phyloP scores from a whole-genome alignment of 2,888 invertebrate genomes.

The Hydrotaea diabolus region DNA sequence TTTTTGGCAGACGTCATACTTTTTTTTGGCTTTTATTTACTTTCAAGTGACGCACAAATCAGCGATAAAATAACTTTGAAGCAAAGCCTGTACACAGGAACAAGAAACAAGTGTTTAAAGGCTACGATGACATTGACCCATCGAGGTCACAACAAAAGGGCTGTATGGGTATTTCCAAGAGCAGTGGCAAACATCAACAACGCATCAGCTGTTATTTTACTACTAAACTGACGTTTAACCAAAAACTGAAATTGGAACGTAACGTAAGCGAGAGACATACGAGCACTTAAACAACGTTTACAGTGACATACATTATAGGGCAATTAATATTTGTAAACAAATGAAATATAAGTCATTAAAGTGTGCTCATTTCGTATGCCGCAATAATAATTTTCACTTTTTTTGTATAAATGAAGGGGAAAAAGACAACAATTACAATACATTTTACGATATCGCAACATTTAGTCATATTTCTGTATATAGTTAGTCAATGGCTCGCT shows the following conservation, averaged over 20 bases:
- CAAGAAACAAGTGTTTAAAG: background rate
- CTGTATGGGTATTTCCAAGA: slow-evolving; percentile 1
- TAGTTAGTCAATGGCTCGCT: background rate
- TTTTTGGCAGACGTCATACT: too few relatives aligned
- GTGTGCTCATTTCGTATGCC: slow-evolving; percentile 12
- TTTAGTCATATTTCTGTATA: background rate
- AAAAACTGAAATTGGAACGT: background rate
- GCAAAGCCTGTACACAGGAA: background rate
- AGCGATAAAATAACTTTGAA: background rate
- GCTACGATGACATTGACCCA: slow-evolving; percentile 10
- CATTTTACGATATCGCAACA: background rate
- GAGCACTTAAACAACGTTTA: background rate
- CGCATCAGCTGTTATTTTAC: background rate
- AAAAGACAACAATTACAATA: background rate
- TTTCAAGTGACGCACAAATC: too few relatives aligned
- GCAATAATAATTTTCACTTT: background rate
- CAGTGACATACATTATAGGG: background rate
- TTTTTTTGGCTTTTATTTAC: background rate
- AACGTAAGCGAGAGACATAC: background rate
- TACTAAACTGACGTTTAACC: background rate
- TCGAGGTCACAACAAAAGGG: background rate
- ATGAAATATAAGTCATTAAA: slow-evolving; percentile 14
- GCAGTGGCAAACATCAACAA: background rate
- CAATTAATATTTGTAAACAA: background rate
- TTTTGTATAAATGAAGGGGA: background rate